phyloP scores from a whole-genome alignment of 1,140 invertebrate species.

The Calliopsis andreniformis region DNA sequence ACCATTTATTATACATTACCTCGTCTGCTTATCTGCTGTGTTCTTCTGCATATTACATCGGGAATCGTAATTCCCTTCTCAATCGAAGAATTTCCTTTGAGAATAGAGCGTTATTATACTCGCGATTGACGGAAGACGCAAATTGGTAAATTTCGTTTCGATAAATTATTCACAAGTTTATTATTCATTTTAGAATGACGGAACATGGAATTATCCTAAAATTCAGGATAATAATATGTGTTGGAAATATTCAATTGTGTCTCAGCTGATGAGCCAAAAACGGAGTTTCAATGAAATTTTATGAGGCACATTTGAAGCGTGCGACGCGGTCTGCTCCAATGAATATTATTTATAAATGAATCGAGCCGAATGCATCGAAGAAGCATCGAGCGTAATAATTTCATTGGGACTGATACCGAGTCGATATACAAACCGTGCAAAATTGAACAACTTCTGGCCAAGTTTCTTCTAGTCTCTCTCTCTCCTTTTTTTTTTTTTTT shows the following conservation, averaged over 20 bases:
- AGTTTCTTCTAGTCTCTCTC: too few relatives aligned
- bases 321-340: neutral
- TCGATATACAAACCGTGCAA: neutral
- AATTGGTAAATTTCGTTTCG: too few relatives aligned
- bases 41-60: neutral
- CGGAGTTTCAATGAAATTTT: neutral
- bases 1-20: neutral
- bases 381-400: neutral
- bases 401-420: neutral
- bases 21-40: neutral
- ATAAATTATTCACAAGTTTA: too few relatives aligned
- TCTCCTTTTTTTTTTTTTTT: too few relatives aligned
- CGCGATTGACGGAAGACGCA: too few relatives aligned
- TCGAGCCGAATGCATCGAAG: constrained; percentile 10
- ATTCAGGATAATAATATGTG: too few relatives aligned
- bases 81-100: too few relatives aligned
- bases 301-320: neutral
- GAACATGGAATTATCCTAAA: too few relatives aligned
- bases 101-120: too few relatives aligned
- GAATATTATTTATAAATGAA: constrained; percentile 3
- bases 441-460: neutral
- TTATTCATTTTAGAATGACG: too few relatives aligned
- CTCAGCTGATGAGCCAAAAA: neutral
- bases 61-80: too few relatives aligned
- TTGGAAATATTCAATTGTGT: neutral